Evolutionary conservation across 1,140 invertebrate species (phyloP).

Genomic region (Drosophila sp.): DNA sequence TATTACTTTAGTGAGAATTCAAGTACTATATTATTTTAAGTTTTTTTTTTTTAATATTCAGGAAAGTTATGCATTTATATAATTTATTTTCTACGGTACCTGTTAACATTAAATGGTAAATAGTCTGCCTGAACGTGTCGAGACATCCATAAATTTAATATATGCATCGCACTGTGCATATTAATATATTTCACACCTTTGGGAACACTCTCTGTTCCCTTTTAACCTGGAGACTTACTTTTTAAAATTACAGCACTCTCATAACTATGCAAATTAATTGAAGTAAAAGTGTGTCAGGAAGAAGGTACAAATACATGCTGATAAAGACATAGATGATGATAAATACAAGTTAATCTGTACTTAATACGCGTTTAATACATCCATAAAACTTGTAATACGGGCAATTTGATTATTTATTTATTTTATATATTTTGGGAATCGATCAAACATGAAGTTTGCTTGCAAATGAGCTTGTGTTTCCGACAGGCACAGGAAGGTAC

Average conservation of each 20-base stretch:
- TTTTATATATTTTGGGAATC: constrained; percentile 33
- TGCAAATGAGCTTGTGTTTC: constrained; percentile 22
- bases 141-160: constrained; percentile 13
- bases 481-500: constrained; percentile 44
- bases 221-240: neutral
- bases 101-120: too few relatives aligned
- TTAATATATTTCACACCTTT: neutral
- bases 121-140: constrained; percentile 11
- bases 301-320: neutral
- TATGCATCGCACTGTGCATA: neutral
- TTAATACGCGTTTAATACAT: neutral
- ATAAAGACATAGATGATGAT: neutral
- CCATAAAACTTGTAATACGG: neutral
- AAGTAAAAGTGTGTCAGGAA: neutral
- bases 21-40: too few relatives aligned
- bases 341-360: neutral
- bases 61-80: too few relatives aligned
- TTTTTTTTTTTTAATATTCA: too few relatives aligned
- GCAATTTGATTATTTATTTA: constrained; percentile 20
- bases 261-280: neutral
- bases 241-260: neutral
- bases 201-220: constrained; percentile 1
- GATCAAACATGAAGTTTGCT: constrained; percentile 39
- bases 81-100: neutral
- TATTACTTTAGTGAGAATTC: too few relatives aligned